Evolutionary conservation across 2,888 invertebrate species (phyloP), one percentile per base, ranked within the genome.

Genomic region (Hypena proboscidalis): DNA sequence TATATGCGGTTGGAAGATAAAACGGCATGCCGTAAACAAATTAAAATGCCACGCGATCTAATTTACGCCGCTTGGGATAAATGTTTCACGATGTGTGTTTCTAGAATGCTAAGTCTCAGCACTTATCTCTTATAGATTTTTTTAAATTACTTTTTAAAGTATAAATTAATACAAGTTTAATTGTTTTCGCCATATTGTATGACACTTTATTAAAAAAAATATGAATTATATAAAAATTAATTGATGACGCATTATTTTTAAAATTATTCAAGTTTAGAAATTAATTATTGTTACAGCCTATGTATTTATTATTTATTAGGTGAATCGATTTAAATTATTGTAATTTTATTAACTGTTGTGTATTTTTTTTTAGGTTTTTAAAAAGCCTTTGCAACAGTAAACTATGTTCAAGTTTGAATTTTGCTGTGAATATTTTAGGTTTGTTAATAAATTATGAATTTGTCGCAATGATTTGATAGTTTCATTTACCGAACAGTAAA

Each of bases 31-130:
- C 59, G 36, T 35, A 25, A 35, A 30, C 29, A 49, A 65, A 58
- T 55, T 56, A 14, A 57, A 68, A 68, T 58, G 34, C 61, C 48
- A 35, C 59, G 23, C 52, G 40, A 40, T 41, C 40, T 37, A 43
- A 46, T 49, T 44, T 46, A 46, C 47, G 58, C 49, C 55, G 27
- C n/a, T n/a, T n/a, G n/a, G n/a, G n/a, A n/a, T n/a, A n/a, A n/a
- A n/a, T n/a, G 1, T 1, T 7, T 26, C n/a, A 7, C 1, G 2
- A 1, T 3, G 3, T 13, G 13, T 13, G n/a, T n/a, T n/a, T n/a
- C n/a, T n/a, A n/a, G n/a, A n/a, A n/a, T n/a, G n/a, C n/a, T n/a
- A n/a, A n/a, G n/a, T n/a, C n/a, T n/a, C n/a, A n/a, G n/a, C n/a
- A n/a, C n/a, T n/a, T n/a, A n/a, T n/a, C n/a, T n/a, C n/a, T n/a